Evolutionary conservation across 2,797 vertebrate species (phyloP).

Genomic region (Pangasius macronema): DNA sequence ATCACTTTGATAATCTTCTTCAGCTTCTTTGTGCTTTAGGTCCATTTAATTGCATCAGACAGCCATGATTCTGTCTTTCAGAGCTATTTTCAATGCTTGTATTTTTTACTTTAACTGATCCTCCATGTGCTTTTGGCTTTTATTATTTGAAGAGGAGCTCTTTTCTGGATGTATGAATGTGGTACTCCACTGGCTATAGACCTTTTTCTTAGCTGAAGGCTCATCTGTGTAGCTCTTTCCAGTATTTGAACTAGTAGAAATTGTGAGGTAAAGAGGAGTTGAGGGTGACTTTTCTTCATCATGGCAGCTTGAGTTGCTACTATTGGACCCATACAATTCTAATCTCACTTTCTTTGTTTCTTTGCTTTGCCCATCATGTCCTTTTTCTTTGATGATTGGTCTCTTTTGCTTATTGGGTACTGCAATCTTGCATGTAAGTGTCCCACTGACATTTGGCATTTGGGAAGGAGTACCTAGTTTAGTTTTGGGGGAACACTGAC

Average conservation of each 20-base stretch:
- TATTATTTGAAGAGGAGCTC: not conserved
- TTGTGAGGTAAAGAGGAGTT: conserved; percentile 8
- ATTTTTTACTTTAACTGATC: not conserved
- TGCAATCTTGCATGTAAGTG: not conserved
- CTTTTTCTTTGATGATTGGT: not conserved
- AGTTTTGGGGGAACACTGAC: not conserved
- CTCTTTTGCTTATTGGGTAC: not conserved
- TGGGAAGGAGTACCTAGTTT: not conserved
- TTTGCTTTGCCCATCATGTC: not conserved
- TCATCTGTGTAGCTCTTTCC: not conserved
- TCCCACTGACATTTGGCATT: not conserved
- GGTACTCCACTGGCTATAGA: conserved; percentile 43
- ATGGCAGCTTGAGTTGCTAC: not conserved
- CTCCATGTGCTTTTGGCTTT: not conserved
- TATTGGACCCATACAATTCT: conserved; percentile 36
- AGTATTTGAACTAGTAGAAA: not conserved
- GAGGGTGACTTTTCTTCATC: not conserved
- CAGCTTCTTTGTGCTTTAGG: not conserved
- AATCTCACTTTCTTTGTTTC: conserved; percentile 27
- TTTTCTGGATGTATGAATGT: conserved; percentile 28
- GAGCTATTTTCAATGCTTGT: not conserved
- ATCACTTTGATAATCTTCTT: no score
- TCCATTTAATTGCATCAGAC: not conserved
- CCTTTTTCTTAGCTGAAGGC: conserved; percentile 47
- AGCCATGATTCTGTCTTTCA: not conserved